Evolutionary conservation across 2,888 invertebrate species (phyloP).

Genomic region (Megalurothrips usitatus): DNA sequence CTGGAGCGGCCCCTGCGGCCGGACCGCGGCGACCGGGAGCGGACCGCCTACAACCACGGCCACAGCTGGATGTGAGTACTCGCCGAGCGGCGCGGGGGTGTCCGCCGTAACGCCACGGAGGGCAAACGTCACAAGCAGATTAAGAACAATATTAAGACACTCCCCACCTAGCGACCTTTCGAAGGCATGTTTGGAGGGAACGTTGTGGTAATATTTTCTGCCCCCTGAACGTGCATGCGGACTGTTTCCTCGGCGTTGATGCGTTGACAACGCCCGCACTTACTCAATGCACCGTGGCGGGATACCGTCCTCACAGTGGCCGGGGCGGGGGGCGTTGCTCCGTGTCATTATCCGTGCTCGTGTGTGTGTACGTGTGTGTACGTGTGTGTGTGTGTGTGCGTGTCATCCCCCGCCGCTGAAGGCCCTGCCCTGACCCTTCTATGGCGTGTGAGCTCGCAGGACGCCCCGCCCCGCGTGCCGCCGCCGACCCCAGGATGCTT

Average conservation of each 20-base stretch:
- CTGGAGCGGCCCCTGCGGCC: neutral
- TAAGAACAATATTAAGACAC: too few relatives aligned
- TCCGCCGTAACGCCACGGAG: too few relatives aligned
- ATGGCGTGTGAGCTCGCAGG: conserved; percentile 21
- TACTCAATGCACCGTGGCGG: too few relatives aligned
- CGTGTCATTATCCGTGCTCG: neutral
- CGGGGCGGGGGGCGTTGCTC: neutral
- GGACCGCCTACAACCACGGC: conserved; percentile 21
- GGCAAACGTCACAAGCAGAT: too few relatives aligned
- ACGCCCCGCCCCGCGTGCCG: neutral
- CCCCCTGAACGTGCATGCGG: too few relatives aligned
- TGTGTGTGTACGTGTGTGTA: neutral
- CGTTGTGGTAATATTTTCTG: too few relatives aligned
- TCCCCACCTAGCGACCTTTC: too few relatives aligned
- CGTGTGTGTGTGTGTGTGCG: neutral
- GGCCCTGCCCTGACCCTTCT: neutral
- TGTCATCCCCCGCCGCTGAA: neutral
- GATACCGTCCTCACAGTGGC: too few relatives aligned
- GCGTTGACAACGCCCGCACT: too few relatives aligned
- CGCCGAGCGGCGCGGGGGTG: neutral
- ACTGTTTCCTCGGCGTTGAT: too few relatives aligned
- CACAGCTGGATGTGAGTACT: conserved; percentile 21
- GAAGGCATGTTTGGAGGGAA: too few relatives aligned
- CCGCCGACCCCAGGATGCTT: neutral
- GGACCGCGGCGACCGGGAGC: neutral